phyloP scores from a whole-genome alignment of 2,113 vertebrate species.

The Pipa parva region DNA sequence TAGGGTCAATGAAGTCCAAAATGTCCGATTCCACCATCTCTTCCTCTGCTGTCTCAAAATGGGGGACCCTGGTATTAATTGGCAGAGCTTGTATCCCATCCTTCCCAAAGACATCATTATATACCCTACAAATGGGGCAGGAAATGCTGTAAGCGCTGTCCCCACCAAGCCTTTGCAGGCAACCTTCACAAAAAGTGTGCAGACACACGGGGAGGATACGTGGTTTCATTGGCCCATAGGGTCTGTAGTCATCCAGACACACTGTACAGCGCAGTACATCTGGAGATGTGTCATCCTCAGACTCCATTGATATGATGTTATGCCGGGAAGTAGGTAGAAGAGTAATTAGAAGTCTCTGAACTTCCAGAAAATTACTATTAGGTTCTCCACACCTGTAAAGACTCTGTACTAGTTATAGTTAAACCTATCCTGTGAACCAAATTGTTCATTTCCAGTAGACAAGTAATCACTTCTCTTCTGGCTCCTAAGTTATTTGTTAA shows the following conservation, averaged over 20 bases:
- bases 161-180: conserved; percentile 19
- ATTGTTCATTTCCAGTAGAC: no score
- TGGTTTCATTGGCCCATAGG: conserved; percentile 23
- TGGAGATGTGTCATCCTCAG: background rate
- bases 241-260: conserved; percentile 28
- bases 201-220: conserved; percentile 24
- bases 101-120: conserved; percentile 29
- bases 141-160: conserved; percentile 25
- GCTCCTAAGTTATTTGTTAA: no score
- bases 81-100: conserved; percentile 27
- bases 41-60: conserved; percentile 18
- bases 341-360: no score
- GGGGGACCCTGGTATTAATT: conserved; percentile 31
- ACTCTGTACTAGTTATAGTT: no score
- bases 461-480: no score
- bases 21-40: conserved; percentile 12
- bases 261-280: conserved; percentile 33
- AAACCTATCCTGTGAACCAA: no score
- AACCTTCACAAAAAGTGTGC: conserved; percentile 27
- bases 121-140: conserved; percentile 27
- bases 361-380: no score
- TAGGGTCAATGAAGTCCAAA: conserved; percentile 14
- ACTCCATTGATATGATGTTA: background rate
- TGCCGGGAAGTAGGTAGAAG: no score
- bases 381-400: no score